Evolutionary conservation across 2,113 vertebrate species (phyloP).

Genomic region (Myotis brandtii): DNA sequence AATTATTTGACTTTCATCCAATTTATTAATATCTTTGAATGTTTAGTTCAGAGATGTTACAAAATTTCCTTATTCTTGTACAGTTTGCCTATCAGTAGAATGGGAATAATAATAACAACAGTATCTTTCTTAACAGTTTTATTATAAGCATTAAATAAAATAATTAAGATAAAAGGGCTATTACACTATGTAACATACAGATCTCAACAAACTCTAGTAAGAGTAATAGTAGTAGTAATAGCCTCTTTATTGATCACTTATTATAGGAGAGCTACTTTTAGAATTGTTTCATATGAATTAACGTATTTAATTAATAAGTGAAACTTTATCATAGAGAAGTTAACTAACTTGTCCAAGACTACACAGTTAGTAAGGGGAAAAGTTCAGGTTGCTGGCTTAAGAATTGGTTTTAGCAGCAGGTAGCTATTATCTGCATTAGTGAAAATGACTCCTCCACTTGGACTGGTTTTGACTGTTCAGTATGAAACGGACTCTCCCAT

Average conservation of each 20-base stretch:
- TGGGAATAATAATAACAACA: neutral
- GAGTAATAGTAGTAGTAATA: neutral
- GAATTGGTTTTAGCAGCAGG: neutral
- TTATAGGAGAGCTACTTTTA: neutral
- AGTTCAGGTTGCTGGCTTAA: neutral
- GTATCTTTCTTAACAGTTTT: neutral
- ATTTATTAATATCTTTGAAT: neutral
- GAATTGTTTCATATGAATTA: neutral
- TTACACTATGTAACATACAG: neutral
- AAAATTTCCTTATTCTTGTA: neutral
- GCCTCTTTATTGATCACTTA: neutral
- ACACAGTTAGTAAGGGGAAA: neutral
- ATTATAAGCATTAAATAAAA: neutral
- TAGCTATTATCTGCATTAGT: neutral
- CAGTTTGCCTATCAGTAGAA: neutral
- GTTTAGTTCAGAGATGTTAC: neutral
- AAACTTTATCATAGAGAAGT: neutral
- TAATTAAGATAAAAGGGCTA: neutral
- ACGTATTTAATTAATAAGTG: neutral
- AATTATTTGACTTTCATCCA: neutral
- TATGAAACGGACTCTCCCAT: neutral
- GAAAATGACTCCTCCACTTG: neutral
- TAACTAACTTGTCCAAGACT: neutral
- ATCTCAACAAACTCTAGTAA: neutral
- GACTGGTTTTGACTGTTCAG: neutral